Conservation (phyloP, 2,113 vertebrate genomes). For the Cyprinodon brontotheroides region DNA sequence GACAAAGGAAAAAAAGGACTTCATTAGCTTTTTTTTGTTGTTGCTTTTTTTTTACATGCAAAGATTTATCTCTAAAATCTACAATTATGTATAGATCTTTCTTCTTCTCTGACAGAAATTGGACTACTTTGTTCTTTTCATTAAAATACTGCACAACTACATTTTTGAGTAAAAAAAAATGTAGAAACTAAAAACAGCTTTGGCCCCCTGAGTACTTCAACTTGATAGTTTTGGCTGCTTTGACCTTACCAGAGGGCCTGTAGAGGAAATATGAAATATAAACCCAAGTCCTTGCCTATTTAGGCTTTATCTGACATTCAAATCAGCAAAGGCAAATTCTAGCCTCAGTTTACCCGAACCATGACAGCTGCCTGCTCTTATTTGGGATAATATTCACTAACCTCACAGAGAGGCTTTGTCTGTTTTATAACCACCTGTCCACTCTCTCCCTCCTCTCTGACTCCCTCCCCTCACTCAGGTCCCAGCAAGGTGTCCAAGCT, state of each 20-base stretch:
- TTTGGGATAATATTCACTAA: neutral
- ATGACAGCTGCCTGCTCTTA: neutral
- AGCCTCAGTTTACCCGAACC: neutral
- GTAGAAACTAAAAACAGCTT: no score
- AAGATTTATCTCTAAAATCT: no score
- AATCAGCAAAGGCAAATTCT: slow-evolving; percentile 31
- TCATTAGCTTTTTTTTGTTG: neutral
- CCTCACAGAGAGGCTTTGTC: neutral
- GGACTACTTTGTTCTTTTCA: no score
- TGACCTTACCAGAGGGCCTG: neutral
- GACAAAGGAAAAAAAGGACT: neutral
- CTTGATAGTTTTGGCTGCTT: no score
- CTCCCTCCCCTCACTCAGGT: slow-evolving; percentile 35
- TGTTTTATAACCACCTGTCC: neutral
- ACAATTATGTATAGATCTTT: no score
- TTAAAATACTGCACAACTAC: no score
- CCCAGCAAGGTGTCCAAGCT: slow-evolving; percentile 44
- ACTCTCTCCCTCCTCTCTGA: neutral
- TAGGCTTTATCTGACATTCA: slow-evolving; percentile 7
- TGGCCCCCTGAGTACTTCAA: no score
- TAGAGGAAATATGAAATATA: neutral
- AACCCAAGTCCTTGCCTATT: neutral
- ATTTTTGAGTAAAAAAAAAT: no score
- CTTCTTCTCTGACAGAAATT: no score
- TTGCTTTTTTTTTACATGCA: no score